Evolutionary conservation across 37 sponge, comb jelly and placozoan genomes (phyloP).

Genomic region (Beroe forskalii): DNA sequence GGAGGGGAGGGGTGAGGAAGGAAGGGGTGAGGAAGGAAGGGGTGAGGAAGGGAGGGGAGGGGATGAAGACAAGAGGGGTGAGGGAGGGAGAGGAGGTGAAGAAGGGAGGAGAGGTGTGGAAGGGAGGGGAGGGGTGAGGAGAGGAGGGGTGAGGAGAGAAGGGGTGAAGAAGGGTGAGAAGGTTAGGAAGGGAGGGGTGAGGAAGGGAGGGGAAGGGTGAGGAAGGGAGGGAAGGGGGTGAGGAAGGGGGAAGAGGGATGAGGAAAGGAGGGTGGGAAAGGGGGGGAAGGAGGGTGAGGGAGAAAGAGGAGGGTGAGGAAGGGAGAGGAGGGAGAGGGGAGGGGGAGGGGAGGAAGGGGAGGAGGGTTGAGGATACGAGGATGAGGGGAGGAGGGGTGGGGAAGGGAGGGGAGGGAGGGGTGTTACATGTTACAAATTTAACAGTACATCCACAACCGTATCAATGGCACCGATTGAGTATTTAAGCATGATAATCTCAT

Average conservation of each 20-base stretch:
- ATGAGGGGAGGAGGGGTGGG: not conserved
- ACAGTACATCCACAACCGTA: too few relatives aligned
- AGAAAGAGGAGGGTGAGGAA: not conserved
- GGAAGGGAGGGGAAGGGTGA: not conserved
- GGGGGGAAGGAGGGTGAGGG: not conserved
- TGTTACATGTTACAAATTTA: not conserved
- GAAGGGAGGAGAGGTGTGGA: not conserved
- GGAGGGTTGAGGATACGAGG: not conserved
- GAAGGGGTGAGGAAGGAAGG: too few relatives aligned
- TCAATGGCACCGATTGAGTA: too few relatives aligned
- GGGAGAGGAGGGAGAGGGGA: not conserved
- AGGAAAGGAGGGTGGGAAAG: too few relatives aligned
- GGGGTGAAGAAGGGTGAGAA: not conserved
- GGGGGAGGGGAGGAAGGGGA: not conserved
- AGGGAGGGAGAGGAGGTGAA: too few relatives aligned
- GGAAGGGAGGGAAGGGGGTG: not conserved
- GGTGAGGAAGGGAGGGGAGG: too few relatives aligned
- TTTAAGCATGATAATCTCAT: too few relatives aligned
- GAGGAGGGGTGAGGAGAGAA: not conserved
- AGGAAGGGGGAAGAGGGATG: too few relatives aligned
- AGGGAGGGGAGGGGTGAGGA: not conserved
- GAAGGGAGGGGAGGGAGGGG: not conserved
- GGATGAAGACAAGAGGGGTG: too few relatives aligned
- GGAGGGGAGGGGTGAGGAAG: too few relatives aligned
- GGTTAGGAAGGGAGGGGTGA: not conserved